Evolutionary conservation across 2,797 vertebrate genomes (phyloP).

Genomic region (Staurois parvus): DNA sequence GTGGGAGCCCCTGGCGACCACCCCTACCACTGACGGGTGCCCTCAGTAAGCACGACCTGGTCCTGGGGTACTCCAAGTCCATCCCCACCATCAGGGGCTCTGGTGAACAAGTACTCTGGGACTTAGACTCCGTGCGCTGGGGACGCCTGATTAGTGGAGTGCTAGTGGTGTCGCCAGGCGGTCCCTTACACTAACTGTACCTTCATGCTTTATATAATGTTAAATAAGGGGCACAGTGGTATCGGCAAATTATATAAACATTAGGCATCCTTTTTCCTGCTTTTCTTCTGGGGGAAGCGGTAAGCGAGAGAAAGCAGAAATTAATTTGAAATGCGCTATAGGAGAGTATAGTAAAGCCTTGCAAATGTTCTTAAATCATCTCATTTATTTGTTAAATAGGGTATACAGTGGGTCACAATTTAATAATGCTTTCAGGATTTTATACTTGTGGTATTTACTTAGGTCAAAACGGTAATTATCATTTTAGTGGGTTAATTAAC

Average conservation of each 20-base stretch:
- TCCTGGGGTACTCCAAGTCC: no score
- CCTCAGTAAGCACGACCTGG: no score
- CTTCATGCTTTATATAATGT: neutral
- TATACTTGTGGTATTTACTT: constrained; percentile 42
- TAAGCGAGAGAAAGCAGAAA: neutral
- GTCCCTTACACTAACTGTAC: no score
- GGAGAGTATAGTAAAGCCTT: neutral
- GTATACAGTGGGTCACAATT: constrained; percentile 25
- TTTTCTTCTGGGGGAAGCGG: neutral
- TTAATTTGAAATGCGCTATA: neutral
- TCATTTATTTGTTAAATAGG: constrained; percentile 31
- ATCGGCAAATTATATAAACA: neutral
- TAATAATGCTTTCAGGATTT: constrained; percentile 22
- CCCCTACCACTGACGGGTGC: no score
- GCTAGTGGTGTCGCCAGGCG: no score
- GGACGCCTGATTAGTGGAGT: no score
- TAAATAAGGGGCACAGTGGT: neutral
- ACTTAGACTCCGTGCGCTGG: no score
- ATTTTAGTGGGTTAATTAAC: constrained; percentile 56
- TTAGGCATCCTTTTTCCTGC: neutral
- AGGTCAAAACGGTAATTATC: constrained; percentile 48
- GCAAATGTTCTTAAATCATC: constrained; percentile 44
- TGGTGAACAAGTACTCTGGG: no score
- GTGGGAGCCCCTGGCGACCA: no score
- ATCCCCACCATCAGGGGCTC: no score